Percentiles rank a stretch among this genome's conserved stretches.
Evolutionary conservation across 2,113 vertebrate species (phyloP).

Genomic region (Micromys minutus): DNA sequence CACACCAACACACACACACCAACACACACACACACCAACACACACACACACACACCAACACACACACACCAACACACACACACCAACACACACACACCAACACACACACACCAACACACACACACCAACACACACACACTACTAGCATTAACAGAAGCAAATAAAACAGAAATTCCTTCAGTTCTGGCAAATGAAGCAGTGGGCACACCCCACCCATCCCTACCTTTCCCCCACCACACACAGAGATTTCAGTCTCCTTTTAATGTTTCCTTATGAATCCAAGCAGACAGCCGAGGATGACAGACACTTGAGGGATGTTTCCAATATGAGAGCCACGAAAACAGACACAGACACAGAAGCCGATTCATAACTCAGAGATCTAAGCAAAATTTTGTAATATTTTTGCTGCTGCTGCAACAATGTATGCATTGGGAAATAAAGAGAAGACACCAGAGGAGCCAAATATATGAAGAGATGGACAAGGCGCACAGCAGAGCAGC

Average conservation of each 20-base stretch:
- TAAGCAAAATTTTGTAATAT: neutral
- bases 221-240: neutral
- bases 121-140: neutral
- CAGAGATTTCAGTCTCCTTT: neutral
- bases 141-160: neutral
- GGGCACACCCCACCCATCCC: no score
- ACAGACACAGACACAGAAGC: neutral
- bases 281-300: neutral
- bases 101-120: no score
- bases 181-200: neutral
- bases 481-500: neutral
- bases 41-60: no score
- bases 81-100: neutral
- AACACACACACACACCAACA: no score
- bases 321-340: neutral
- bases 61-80: no score
- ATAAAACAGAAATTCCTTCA: slow-evolving; percentile 30
- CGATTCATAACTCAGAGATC: neutral
- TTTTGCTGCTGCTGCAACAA: neutral
- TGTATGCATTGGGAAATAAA: slow-evolving; percentile 21
- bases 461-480: neutral
- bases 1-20: no score
- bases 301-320: slow-evolving; percentile 20
- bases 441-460: neutral
- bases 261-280: neutral